phyloP scores from a whole-genome alignment of 2,113 vertebrate species.

The Ptychochromis oligacanthus region DNA sequence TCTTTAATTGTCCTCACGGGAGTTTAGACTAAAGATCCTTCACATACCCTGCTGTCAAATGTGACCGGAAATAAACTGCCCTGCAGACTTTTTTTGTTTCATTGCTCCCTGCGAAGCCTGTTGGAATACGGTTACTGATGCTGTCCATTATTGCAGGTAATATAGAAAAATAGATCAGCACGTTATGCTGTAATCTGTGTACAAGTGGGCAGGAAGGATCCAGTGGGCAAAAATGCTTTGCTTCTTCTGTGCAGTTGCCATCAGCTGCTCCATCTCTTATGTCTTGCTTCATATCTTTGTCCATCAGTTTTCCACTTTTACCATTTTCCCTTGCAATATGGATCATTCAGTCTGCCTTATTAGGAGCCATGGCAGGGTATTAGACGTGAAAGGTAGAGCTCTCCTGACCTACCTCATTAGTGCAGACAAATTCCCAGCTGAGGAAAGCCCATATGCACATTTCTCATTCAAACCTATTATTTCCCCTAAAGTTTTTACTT shows the following conservation, averaged over 20 bases:
- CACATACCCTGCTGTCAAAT: background rate
- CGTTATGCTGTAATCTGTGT: background rate
- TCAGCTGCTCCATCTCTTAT: background rate
- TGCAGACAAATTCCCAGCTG: constrained; percentile 66
- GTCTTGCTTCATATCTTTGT: constrained; percentile 4
- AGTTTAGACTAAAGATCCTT: constrained; percentile 20
- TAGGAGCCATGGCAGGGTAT: constrained; percentile 55
- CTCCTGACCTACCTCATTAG: constrained; percentile 72
- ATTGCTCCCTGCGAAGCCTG: background rate
- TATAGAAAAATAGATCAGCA: background rate
- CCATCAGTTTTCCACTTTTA: constrained; percentile 16
- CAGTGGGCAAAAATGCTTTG: background rate
- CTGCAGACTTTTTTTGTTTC: background rate
- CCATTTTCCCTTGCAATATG: constrained; percentile 15
- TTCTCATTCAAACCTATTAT: constrained; percentile 71
- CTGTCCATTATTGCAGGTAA: background rate
- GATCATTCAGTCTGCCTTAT: constrained; percentile 58
- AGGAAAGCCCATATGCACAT: constrained; percentile 62
- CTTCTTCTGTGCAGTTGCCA: background rate
- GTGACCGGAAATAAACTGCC: background rate
- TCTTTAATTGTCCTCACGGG: background rate
- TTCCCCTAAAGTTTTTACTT: constrained; percentile 38
- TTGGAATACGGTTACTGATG: background rate
- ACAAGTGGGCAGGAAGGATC: background rate
- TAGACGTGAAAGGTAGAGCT: constrained; percentile 58